Evolutionary conservation across 1,140 invertebrate species (phyloP).

Genomic region (Hypothenemus hampei): DNA sequence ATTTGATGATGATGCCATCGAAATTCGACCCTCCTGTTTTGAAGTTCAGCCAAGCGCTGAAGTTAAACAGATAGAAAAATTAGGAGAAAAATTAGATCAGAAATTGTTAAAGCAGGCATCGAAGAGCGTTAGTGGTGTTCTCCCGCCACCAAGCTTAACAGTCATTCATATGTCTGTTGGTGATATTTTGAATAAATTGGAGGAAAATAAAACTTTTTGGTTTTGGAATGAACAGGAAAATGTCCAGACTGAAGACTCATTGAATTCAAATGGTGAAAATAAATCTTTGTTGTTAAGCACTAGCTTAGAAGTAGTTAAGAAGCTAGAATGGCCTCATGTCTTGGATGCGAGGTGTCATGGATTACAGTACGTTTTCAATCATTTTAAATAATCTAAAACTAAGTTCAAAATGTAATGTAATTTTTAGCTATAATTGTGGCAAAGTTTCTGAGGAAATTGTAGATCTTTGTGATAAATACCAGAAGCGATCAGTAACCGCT

Average conservation of each 20-base stretch:
- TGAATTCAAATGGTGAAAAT: slow-evolving; percentile 20
- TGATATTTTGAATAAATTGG: slow-evolving; percentile 52
- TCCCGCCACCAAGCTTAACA: slow-evolving; percentile 62
- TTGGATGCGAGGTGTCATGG: slow-evolving; percentile 56
- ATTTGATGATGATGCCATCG: slow-evolving; percentile 49
- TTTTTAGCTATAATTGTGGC: slow-evolving; percentile 58
- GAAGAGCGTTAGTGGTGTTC: slow-evolving; percentile 53
- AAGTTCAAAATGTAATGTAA: neutral
- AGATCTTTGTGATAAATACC: slow-evolving; percentile 53
- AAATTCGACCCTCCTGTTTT: neutral
- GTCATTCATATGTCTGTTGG: slow-evolving; percentile 54
- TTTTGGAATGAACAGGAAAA: slow-evolving; percentile 30
- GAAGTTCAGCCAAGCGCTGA: slow-evolving; percentile 23
- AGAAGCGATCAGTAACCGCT: slow-evolving; percentile 57
- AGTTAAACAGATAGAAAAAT: no score
- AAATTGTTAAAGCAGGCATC: slow-evolving; percentile 42
- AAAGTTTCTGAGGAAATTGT: slow-evolving; percentile 58
- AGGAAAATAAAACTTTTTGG: slow-evolving; percentile 34
- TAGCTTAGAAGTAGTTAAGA: slow-evolving; percentile 37
- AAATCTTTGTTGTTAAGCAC: slow-evolving; percentile 33
- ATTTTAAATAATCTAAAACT: neutral
- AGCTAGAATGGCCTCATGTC: slow-evolving; percentile 51
- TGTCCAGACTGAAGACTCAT: slow-evolving; percentile 2
- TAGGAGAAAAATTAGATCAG: slow-evolving; percentile 35
- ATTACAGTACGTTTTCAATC: slow-evolving; percentile 57